These are phyloP conservation scores for Pluvialis apricaria DNA, from an alignment of 2,113 vertebrate species.

Conservation along the genomic window DNA sequence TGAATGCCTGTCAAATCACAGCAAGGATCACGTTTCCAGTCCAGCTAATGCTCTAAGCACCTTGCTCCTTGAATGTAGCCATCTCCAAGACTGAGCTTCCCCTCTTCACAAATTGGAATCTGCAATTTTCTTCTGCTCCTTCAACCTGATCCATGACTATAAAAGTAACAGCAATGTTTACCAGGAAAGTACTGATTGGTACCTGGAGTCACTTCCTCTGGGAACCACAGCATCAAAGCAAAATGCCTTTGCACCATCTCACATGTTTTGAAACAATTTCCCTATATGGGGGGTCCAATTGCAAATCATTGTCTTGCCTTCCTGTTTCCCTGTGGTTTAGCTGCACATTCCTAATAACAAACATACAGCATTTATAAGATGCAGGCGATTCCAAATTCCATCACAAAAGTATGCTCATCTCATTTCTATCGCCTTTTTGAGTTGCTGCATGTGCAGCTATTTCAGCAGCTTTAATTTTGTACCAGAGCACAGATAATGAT, in stretches of 20 bases:
- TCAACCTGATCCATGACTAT: background rate
- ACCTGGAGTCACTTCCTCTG: slow-evolving; percentile 23
- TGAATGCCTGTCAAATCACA: background rate
- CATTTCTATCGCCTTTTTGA: background rate
- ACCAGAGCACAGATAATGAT: background rate
- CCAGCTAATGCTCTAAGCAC: background rate
- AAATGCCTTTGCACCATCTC: slow-evolving; percentile 1
- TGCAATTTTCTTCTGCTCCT: background rate
- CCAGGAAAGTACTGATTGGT: background rate
- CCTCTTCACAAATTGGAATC: background rate
- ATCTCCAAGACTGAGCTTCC: background rate
- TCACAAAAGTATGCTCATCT: background rate
- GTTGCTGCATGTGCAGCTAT: background rate
- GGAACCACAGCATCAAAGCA: background rate
- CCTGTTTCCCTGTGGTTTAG: background rate
- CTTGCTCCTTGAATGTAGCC: background rate
- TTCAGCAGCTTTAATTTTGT: slow-evolving; percentile 11
- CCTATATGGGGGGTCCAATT: background rate
- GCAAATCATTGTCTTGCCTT: slow-evolving; percentile 9
- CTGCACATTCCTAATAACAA: background rate
- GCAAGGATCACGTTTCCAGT: background rate
- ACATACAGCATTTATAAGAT: background rate
- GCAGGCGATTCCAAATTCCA: background rate
- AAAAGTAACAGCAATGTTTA: slow-evolving; percentile 9
- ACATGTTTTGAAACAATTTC: background rate